phyloP scores from a whole-genome alignment of 2,797 vertebrate genomes.

The Alauda arvensis region DNA sequence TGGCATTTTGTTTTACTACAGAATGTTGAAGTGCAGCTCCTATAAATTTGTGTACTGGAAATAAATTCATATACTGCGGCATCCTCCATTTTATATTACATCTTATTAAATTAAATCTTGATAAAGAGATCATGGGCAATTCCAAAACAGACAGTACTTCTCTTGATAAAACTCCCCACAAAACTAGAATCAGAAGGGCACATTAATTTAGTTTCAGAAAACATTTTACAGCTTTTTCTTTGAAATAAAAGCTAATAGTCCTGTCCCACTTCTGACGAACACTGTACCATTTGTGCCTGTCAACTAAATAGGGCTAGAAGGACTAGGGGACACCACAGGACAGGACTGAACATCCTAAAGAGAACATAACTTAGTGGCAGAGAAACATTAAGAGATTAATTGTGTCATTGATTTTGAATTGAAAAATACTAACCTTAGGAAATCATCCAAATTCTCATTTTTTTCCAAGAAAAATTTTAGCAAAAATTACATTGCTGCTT shows the following conservation, averaged over 20 bases:
- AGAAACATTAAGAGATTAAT: not conserved
- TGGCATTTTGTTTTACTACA: not conserved
- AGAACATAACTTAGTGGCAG: not conserved
- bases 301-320: conserved; percentile 12
- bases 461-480: not conserved
- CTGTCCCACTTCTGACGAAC: not conserved
- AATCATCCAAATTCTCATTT: not conserved
- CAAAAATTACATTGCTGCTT: conserved; percentile 54
- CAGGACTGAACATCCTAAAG: not conserved
- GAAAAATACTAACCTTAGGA: not conserved
- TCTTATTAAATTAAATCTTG: not conserved
- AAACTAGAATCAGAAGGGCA: not conserved
- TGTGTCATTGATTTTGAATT: not conserved
- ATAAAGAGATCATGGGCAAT: not conserved
- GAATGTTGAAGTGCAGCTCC: conserved; percentile 1
- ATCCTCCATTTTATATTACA: not conserved
- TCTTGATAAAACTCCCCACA: not conserved
- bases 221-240: not conserved
- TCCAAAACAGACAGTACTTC: not conserved
- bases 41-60: not conserved
- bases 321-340: not conserved
- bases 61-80: not conserved
- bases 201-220: not conserved
- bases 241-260: not conserved
- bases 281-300: conserved; percentile 33